These are phyloP conservation scores for Trissoscelio sp. DNA, from an alignment of 2,888 invertebrate genomes.

Conservation along the genomic window DNA sequence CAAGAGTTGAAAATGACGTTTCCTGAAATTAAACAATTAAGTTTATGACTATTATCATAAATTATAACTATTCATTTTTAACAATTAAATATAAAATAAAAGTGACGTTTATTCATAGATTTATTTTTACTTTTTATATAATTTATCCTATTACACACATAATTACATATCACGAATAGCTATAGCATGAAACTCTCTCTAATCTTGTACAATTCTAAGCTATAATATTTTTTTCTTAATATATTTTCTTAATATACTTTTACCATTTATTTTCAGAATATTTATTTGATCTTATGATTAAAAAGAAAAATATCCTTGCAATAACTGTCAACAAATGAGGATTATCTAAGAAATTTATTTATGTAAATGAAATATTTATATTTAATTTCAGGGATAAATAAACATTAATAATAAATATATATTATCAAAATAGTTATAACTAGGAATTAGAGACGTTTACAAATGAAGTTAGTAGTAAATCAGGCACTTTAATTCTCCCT, in stretches of 20 bases:
- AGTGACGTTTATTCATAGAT: too few relatives aligned
- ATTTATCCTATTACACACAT: too few relatives aligned
- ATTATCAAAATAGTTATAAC: slow-evolving; percentile 2
- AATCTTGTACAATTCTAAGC: too few relatives aligned
- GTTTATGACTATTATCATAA: background rate
- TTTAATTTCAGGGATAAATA: background rate
- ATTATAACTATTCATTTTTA: too few relatives aligned
- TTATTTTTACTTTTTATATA: too few relatives aligned
- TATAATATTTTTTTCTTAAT: too few relatives aligned
- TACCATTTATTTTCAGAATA: too few relatives aligned
- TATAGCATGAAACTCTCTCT: too few relatives aligned
- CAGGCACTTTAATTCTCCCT: slow-evolving; percentile 46
- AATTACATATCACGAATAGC: too few relatives aligned
- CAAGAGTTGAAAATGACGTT: slow-evolving; percentile 1
- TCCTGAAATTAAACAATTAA: slow-evolving; percentile 3
- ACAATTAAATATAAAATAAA: too few relatives aligned
- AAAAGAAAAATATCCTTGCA: background rate
- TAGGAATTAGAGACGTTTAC: slow-evolving; percentile 45
- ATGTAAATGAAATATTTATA: background rate
- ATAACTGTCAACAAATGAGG: background rate
- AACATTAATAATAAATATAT: background rate
- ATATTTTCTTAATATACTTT: too few relatives aligned
- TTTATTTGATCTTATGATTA: too few relatives aligned
- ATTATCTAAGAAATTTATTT: background rate
- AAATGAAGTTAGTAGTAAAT: slow-evolving; percentile 44